Conservation (phyloP, 2,113 vertebrate species). For the Ammodytes marinus region DNA sequence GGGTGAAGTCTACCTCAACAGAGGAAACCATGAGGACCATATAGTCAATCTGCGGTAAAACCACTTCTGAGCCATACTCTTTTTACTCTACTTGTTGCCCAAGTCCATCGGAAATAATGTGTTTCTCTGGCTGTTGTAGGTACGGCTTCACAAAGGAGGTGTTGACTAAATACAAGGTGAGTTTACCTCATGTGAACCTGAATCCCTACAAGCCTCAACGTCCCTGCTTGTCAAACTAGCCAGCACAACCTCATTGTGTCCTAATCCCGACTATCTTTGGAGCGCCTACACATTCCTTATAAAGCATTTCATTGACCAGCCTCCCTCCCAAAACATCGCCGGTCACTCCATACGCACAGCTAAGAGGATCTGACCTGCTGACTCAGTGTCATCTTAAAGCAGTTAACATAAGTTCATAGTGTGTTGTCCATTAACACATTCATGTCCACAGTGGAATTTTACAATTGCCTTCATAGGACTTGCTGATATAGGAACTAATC, state of each 20-base stretch:
- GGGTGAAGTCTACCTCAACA: constrained; percentile 91
- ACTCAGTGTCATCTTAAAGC: constrained; percentile 27
- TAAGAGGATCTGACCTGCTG: constrained; percentile 66
- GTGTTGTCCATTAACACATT: no score
- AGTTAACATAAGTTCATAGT: not conserved
- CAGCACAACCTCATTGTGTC: not conserved
- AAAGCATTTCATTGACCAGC: constrained; percentile 8
- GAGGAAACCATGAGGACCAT: constrained; percentile 96
- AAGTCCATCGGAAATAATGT: not conserved
- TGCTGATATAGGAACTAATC: no score
- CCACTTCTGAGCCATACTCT: no score
- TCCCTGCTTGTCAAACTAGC: not conserved
- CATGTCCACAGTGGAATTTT: no score
- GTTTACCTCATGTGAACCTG: constrained; percentile 5
- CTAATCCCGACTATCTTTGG: not conserved
- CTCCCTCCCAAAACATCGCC: constrained; percentile 2
- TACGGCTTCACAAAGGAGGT: constrained; percentile 97
- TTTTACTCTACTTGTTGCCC: no score
- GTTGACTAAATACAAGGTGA: constrained; percentile 93
- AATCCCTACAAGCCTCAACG: not conserved
- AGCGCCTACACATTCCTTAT: not conserved
- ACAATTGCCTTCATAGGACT: no score
- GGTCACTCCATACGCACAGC: constrained; percentile 16
- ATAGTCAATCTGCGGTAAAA: constrained; percentile 92
- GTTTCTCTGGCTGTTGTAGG: constrained; percentile 75